Evolutionary conservation across 2,113 vertebrate species (phyloP).

Genomic region (Strigops habroptila): DNA sequence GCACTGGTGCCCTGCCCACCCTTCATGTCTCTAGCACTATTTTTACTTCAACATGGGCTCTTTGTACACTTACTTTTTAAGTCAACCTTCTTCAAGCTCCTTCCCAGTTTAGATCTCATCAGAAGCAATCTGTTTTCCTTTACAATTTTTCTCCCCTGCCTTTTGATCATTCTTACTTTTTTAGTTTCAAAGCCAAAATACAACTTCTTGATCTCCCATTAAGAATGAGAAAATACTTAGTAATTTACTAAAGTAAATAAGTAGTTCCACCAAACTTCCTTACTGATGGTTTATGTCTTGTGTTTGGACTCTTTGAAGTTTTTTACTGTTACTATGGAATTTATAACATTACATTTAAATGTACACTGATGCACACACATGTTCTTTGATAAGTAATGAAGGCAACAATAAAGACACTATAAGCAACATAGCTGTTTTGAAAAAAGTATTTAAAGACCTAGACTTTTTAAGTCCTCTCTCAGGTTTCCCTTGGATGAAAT

Average conservation of each 20-base stretch:
- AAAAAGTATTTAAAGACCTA: neutral
- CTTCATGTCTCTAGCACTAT: neutral
- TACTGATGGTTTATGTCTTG: neutral
- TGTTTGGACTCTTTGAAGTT: neutral
- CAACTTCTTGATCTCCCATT: neutral
- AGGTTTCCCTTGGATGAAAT: neutral
- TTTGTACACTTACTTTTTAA: neutral
- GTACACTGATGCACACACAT: neutral
- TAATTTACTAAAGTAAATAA: neutral
- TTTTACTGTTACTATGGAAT: neutral
- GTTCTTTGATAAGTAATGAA: neutral
- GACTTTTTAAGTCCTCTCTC: neutral
- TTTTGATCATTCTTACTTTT: neutral
- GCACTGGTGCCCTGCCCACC: neutral
- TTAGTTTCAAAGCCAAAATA: slow-evolving; percentile 20
- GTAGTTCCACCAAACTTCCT: neutral
- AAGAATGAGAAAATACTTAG: neutral
- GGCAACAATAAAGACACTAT: neutral
- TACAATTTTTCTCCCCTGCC: neutral
- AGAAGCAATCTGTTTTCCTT: neutral
- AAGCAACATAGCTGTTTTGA: neutral
- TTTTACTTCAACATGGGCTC: neutral
- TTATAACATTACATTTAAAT: neutral
- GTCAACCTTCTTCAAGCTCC: neutral
- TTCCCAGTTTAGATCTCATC: neutral